Evolutionary conservation across 2,888 invertebrate species (phyloP).

Genomic region (Caradrina clavipalpis): DNA sequence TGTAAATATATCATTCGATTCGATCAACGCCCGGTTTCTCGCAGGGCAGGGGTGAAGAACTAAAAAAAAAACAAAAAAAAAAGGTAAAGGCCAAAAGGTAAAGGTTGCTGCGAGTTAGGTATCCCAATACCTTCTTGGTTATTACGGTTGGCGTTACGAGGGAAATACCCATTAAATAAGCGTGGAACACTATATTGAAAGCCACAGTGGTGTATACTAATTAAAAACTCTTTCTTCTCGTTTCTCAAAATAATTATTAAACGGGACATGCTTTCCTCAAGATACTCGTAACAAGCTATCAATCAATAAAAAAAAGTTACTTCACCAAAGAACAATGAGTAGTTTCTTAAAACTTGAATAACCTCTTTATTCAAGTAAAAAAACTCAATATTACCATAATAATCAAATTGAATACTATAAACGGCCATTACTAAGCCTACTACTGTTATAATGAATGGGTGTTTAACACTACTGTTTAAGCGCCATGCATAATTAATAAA

Average conservation of each 20-base stretch:
- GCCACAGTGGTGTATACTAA: too few relatives aligned
- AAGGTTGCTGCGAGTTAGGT: too few relatives aligned
- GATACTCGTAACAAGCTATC: not conserved
- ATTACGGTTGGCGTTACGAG: too few relatives aligned
- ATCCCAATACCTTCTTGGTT: too few relatives aligned
- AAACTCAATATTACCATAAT: constrained; percentile 27
- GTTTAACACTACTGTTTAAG: constrained; percentile 31
- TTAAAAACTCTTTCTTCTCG: too few relatives aligned
- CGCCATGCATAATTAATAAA: not conserved
- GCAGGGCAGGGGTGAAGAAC: too few relatives aligned
- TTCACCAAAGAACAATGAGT: not conserved
- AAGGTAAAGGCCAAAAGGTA: too few relatives aligned
- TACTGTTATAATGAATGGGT: not conserved
- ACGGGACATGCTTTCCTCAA: not conserved
- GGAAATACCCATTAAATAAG: too few relatives aligned
- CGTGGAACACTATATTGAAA: too few relatives aligned
- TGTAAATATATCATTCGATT: too few relatives aligned
- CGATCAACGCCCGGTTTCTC: too few relatives aligned
- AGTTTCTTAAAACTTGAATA: constrained; percentile 10
- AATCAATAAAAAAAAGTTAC: not conserved
- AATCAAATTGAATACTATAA: constrained; percentile 6
- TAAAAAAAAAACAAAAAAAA: too few relatives aligned
- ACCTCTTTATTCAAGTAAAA: not conserved
- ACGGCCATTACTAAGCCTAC: constrained; percentile 1
- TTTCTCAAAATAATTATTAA: not conserved